phyloP scores from a whole-genome alignment of 1,140 invertebrate species.

The Euura saliciscinereae region DNA sequence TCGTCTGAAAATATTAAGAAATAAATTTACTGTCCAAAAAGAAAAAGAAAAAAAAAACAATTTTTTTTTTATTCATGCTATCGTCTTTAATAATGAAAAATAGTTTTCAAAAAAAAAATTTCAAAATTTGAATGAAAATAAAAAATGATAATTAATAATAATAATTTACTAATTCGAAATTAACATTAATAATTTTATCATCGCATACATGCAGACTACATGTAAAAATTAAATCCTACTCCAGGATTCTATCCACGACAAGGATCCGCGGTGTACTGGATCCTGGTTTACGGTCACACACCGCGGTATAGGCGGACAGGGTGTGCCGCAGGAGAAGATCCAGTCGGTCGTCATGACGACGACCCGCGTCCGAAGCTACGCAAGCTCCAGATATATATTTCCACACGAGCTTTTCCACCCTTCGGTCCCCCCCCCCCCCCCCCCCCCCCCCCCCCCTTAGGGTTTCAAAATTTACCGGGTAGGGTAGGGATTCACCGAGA shows the following conservation, averaged over 20 bases:
- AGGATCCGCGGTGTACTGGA: not conserved
- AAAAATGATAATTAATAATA: not conserved
- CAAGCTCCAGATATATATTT: not conserved
- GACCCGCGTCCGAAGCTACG: not conserved
- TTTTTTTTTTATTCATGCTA: not conserved
- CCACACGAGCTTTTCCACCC: no score
- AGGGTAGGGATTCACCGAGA: no score
- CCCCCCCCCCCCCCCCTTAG: no score
- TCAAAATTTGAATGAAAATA: not conserved
- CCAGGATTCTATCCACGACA: no score
- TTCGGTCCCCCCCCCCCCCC: no score
- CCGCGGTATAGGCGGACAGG: not conserved
- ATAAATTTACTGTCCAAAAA: not conserved
- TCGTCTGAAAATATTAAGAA: not conserved
- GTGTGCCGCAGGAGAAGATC: not conserved
- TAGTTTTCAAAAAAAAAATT: no score
- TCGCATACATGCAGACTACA: no score
- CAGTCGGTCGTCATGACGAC: constrained; percentile 3
- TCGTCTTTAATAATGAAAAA: no score
- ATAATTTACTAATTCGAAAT: not conserved
- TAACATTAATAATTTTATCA: no score
- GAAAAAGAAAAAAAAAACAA: not conserved
- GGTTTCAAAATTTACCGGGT: no score
- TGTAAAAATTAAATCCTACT: no score
- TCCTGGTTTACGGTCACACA: no score